Evolutionary conservation across 2,113 vertebrate genomes (phyloP), one percentile per base, ranked within the genome.

Genomic region (Thymallus thymallus): DNA sequence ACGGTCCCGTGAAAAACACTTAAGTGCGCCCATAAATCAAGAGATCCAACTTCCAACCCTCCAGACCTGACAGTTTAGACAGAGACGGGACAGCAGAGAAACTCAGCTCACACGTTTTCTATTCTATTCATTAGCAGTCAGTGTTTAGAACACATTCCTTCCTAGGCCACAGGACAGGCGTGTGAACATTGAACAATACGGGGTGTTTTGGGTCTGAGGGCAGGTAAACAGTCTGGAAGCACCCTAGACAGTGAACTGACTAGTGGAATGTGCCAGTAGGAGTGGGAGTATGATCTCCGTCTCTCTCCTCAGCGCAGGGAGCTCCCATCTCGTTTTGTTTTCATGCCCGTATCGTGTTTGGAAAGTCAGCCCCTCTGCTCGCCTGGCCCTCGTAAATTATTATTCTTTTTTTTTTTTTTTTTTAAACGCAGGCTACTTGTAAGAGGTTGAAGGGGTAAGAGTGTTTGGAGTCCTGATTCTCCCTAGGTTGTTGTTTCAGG

Each of bases 401-500:
- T 26, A 26, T 26, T n/a, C n/a, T n/a, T n/a, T n/a, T n/a, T n/a
- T n/a, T n/a, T n/a, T n/a, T n/a, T n/a, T n/a, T n/a, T 26, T 26
- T 26, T 26, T 26, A 26, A 14, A 14, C 7, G 1, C 93, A 92
- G 86, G 88, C 86, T 76, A 72, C 85, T 78, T 81, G 48, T 71
- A n/a, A n/a, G 14, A 16, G 18, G 20, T 35, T 10, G 46, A 22
- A 16, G 45, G 13, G 81, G 74, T 81, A 6, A 4, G 72, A 84
- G 84, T 86, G 82, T 89, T 82, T 80, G 82, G 78, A 82, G 92
- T 91, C 93, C 93, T 91, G 92, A 90, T 77, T 94, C 92, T 80
- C 82, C 6, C 80, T 92, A 80, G 48, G 92, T 94, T 95, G 89
- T 90, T 93, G 93, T 95, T 95, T 95, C 94, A 96, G 94, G 90